Evolutionary conservation across 2,797 vertebrate genomes (phyloP).

Genomic region (Microcaecilia unicolor): DNA sequence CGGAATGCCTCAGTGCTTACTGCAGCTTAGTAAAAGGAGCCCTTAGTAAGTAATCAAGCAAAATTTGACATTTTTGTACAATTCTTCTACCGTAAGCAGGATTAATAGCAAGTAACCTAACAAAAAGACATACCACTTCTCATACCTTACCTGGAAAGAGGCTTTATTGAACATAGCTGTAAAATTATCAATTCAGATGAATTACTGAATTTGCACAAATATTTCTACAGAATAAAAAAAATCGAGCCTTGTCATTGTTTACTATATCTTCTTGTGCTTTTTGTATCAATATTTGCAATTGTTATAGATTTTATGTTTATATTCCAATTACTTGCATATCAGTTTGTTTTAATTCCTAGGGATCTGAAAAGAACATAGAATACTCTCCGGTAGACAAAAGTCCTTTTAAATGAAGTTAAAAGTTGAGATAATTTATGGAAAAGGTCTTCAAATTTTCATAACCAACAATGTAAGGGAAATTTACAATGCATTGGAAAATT

Average conservation of each 20-base stretch:
- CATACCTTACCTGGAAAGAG: conserved; percentile 72
- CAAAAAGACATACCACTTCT: conserved; percentile 53
- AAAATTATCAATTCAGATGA: conserved; percentile 66
- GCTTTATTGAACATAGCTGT: conserved; percentile 73
- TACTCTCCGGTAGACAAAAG: conserved; percentile 58
- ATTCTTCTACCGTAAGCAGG: too few species aligned
- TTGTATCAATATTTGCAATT: conserved; percentile 62
- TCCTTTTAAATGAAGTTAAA: conserved; percentile 70
- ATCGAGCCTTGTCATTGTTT: conserved; percentile 55
- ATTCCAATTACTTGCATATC: conserved; percentile 86
- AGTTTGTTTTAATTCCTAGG: conserved; percentile 70
- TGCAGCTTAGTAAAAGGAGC: too few species aligned
- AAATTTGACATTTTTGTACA: too few species aligned
- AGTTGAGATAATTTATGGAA: conserved; percentile 74
- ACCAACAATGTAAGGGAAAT: conserved; percentile 79
- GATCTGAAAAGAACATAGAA: conserved; percentile 53
- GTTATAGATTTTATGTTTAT: conserved; percentile 51
- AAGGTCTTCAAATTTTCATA: conserved; percentile 81
- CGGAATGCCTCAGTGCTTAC: too few species aligned
- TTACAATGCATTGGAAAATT: conserved; percentile 83
- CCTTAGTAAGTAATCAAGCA: too few species aligned
- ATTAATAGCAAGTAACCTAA: conserved; percentile 16
- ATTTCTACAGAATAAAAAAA: conserved; percentile 60
- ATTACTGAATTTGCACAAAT: conserved; percentile 68
- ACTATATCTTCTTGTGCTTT: conserved; percentile 75